Conservation (phyloP, 2,113 vertebrate species). For the Microcebus tavaratra region DNA sequence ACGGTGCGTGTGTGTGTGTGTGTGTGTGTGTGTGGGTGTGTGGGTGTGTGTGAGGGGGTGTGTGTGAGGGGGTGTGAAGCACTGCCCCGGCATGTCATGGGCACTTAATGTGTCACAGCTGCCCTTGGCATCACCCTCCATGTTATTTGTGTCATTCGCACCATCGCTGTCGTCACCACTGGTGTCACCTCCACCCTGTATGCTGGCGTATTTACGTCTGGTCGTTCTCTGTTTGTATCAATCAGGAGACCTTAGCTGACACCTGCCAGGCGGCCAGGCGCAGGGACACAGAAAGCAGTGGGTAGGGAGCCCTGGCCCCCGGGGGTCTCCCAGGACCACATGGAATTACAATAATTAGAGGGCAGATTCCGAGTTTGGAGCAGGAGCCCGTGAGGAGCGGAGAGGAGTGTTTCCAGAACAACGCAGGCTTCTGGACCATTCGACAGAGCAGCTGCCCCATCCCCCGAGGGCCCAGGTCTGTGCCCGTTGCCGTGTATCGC, state of each 20-base stretch:
- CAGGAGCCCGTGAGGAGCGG: neutral
- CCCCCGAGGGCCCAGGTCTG: neutral
- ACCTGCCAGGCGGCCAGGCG: neutral
- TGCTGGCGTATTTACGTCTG: fast-evolving
- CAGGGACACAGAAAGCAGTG: too few relatives aligned
- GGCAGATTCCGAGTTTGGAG: neutral
- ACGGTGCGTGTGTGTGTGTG: fast-evolving
- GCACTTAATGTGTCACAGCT: fast-evolving
- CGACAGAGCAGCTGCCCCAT: fast-evolving
- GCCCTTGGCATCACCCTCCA: too few relatives aligned
- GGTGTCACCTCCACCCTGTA: neutral
- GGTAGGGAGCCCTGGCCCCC: neutral
- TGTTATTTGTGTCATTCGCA: fast-evolving
- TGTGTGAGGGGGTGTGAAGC: fast-evolving
- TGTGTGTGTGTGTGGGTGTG: fast-evolving
- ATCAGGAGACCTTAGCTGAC: neutral
- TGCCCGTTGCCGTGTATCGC: fast-evolving
- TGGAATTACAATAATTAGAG: neutral
- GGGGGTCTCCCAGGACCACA: neutral
- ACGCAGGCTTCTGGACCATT: neutral
- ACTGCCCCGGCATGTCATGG: fast-evolving
- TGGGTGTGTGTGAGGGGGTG: fast-evolving
- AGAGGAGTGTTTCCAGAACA: neutral
- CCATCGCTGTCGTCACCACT: fast-evolving
- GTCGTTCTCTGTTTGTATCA: fast-evolving